Evolutionary conservation across 2,113 vertebrate genomes (phyloP), one percentile per base, ranked within the genome.

Genomic region (Clarias macrocephalus): DNA sequence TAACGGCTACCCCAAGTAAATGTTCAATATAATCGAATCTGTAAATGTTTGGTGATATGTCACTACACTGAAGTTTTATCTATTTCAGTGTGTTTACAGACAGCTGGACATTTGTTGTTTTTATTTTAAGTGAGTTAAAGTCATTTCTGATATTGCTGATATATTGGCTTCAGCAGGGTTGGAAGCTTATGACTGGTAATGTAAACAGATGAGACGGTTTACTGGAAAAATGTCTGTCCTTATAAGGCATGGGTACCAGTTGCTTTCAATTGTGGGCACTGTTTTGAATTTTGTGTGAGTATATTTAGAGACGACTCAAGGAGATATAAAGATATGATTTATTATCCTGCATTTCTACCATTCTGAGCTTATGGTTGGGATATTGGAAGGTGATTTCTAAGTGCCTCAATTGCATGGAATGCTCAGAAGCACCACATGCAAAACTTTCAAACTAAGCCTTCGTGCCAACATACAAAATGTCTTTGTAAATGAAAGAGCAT

Each of bases 201-300:
- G 65, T 82, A 73, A 62, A 82, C 84, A 81, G 80, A 52, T 25
- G n/a, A 62, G 62, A 70, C 6, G 30, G 70, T 76, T 86, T 57
- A 33, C 9, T 68, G 76, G 66, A 60, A 63, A 76, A 83, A 88
- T 42, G 54, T 13, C 16, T 88, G 73, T 80, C 89, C 87, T 86
- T 90, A 84, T 88, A 88, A 63, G 89, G 89, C 23, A 82, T 76
- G 59, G n/a, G 65, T 83, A 77, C 80, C 72, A 84, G 75, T 86
- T 75, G 65, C 42, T 75, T 73, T 80, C 59, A 48, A 33, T 81
- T 63, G 77, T 86, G 80, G 77, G 70, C 79, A 82, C 68, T 52
- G 62, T 42, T 60, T 54, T 56, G 54, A 81, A 70, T 82, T 89
- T 75, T 84, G 33, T 86, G 63, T 19, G 54, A 16, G 25, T 30